Conservation (phyloP, 2,113 vertebrate species). For the Melanerpes aurifrons region DNA sequence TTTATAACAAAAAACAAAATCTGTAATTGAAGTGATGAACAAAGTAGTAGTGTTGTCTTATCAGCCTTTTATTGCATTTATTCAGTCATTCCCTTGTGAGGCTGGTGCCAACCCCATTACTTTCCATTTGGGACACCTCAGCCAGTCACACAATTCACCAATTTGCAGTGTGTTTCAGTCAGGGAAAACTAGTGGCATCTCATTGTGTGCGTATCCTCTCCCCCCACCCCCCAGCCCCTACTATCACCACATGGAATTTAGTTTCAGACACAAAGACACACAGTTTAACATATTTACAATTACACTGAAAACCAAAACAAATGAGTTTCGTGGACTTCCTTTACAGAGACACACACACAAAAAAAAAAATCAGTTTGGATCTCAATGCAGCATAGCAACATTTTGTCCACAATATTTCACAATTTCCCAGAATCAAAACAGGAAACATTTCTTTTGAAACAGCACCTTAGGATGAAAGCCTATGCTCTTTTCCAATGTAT, state of each 20-base stretch:
- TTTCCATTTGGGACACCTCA: neutral
- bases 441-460: conserved; percentile 18
- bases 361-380: conserved; percentile 60
- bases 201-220: neutral
- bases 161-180: neutral
- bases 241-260: neutral
- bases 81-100: neutral
- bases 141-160: neutral
- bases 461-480: conserved; percentile 59
- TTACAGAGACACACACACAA: conserved; percentile 68
- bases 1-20: neutral
- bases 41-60: neutral
- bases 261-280: conserved; percentile 53
- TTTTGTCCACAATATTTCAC: conserved; percentile 54
- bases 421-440: conserved; percentile 8
- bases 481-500: neutral
- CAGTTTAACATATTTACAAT: conserved; percentile 77
- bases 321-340: conserved; percentile 52
- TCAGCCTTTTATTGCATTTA: conserved; percentile 59
- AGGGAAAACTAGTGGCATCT: neutral
- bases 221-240: neutral
- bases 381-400: conserved; percentile 70
- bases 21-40: neutral
- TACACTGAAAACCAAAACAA: conserved; percentile 70
- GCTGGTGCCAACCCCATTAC: neutral